These are phyloP conservation scores for Lepidostoma basale DNA, from an alignment of 1,140 invertebrate genomes.

Conservation along the genomic window DNA sequence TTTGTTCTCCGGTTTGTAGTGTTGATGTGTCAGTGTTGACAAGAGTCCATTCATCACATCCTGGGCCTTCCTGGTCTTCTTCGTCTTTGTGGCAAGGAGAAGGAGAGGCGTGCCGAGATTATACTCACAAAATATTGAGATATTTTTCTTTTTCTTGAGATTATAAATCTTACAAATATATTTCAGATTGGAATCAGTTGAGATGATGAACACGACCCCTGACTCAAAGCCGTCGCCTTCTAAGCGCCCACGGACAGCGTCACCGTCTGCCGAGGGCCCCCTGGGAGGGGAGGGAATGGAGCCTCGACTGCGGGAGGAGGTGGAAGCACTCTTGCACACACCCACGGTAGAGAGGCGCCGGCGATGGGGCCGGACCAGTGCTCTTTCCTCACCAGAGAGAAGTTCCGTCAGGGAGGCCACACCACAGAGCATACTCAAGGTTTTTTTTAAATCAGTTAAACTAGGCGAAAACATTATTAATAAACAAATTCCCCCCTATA, in stretches of 20 bases:
- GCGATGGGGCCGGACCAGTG: conserved; percentile 47
- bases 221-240: conserved; percentile 13
- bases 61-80: no score
- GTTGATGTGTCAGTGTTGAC: no score
- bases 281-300: conserved; percentile 47
- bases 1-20: no score
- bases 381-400: conserved; percentile 37
- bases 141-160: neutral
- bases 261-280: conserved; percentile 43
- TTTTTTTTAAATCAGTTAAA: no score
- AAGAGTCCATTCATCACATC: no score
- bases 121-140: no score
- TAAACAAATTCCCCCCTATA: no score
- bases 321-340: conserved; percentile 50
- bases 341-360: conserved; percentile 44
- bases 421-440: conserved; percentile 58
- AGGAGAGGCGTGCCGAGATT: no score
- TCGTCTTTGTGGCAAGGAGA: no score
- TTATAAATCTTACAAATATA: neutral
- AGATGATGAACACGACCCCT: conserved; percentile 44
- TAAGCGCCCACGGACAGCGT: conserved; percentile 49
- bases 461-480: no score
- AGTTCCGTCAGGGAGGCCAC: conserved; percentile 48
- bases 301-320: conserved; percentile 48
- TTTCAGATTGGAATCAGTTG: conserved; percentile 16